Conservation (phyloP, 1,140 invertebrate species). For the Diabrotica undecimpunctata region DNA sequence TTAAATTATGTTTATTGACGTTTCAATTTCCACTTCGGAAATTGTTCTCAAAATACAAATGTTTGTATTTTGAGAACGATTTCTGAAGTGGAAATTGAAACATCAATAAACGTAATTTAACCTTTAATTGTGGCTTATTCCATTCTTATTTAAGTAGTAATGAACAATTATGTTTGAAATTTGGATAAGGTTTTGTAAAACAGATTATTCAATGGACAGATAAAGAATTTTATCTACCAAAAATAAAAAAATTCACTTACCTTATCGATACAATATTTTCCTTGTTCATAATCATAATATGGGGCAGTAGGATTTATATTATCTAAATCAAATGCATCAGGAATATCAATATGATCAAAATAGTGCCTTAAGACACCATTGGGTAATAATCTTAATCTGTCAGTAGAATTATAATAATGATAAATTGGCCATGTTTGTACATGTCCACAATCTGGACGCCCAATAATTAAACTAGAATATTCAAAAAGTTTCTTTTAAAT, state of each 20-base stretch:
- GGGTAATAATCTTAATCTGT: conserved; percentile 62
- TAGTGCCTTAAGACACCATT: conserved; percentile 70
- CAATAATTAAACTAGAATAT: conserved; percentile 55
- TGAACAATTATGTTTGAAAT: no score
- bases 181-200: no score
- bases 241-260: conserved; percentile 44
- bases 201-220: no score
- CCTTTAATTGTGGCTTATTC: no score
- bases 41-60: no score
- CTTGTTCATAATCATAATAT: conserved; percentile 67
- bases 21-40: no score
- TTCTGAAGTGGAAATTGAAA: no score
- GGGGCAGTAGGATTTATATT: conserved; percentile 51
- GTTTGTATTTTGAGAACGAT: no score
- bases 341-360: conserved; percentile 50
- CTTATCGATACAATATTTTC: conserved; percentile 77
- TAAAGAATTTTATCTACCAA: background rate
- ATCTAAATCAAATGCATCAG: conserved; percentile 49
- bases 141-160: no score
- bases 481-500: background rate
- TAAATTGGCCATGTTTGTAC: conserved; percentile 71
- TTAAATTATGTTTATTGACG: no score
- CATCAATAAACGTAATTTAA: no score
- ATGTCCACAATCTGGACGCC: conserved; percentile 65
- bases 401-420: conserved; percentile 56